A percentile compares a stretch with the other conserved stretches of the same genome.
These are phyloP conservation scores for Caenorhabditis briggsae DNA, from an alignment of 1,140 invertebrate species.

Conservation along the genomic window DNA sequence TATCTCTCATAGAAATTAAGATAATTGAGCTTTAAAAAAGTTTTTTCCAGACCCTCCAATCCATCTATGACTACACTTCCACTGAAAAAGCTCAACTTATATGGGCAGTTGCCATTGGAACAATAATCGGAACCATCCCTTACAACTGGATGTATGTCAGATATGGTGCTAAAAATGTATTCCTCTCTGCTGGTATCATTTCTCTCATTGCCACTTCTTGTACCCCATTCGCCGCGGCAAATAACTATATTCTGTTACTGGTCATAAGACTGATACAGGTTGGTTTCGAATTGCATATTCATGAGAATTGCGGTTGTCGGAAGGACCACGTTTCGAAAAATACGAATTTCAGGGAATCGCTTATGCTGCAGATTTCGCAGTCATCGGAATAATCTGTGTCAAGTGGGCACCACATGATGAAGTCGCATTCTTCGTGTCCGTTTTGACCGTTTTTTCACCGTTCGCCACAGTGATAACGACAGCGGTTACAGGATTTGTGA, in stretches of 20 bases:
- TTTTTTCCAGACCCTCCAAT: conserved; percentile 45
- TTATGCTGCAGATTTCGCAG: conserved; percentile 62
- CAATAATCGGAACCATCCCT: conserved; percentile 57
- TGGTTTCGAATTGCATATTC: background rate
- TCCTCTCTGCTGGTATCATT: conserved; percentile 56
- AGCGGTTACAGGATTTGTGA: conserved; percentile 52
- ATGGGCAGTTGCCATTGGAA: conserved; percentile 59
- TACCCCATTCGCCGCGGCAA: conserved; percentile 46
- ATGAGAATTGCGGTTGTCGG: background rate
- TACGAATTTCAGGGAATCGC: conserved; percentile 58
- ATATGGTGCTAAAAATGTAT: conserved; percentile 60
- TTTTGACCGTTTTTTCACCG: conserved; percentile 55
- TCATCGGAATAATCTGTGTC: conserved; percentile 61
- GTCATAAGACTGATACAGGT: conserved; percentile 60
- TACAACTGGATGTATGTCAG: conserved; percentile 59
- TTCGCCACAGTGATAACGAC: conserved; percentile 48
- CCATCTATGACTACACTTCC: conserved; percentile 47
- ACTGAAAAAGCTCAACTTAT: conserved; percentile 50
- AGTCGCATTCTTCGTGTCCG: conserved; percentile 59
- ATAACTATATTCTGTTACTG: background rate
- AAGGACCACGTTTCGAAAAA: background rate
- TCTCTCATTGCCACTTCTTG: conserved; percentile 41
- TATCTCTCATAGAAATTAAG: too few species aligned
- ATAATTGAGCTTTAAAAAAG: background rate
- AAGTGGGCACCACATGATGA: conserved; percentile 62